Evolutionary conservation across 2,113 vertebrate species (phyloP).

Genomic region (Trematocara zebra): DNA sequence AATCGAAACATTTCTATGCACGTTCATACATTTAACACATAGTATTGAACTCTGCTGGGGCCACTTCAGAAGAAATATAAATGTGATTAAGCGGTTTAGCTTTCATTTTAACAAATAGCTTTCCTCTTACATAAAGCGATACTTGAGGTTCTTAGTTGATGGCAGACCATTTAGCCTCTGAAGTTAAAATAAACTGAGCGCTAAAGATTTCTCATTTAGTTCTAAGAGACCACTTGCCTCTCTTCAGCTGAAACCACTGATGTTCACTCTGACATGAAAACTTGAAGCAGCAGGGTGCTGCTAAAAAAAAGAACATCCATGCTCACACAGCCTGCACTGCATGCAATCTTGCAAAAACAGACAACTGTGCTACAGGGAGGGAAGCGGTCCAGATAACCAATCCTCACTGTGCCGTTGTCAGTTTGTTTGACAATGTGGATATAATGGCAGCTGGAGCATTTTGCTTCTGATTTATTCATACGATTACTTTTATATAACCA

Average conservation of each 20-base stretch:
- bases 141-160: background rate
- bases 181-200: background rate
- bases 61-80: background rate
- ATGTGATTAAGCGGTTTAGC: background rate
- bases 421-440: constrained; percentile 32
- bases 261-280: background rate
- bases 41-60: background rate
- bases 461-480: constrained; percentile 34
- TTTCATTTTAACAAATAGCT: background rate
- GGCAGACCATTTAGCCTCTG: background rate
- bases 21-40: background rate
- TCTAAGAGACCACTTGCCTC: background rate
- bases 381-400: constrained; percentile 10
- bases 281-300: background rate
- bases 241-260: background rate
- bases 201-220: background rate
- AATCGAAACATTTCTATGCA: background rate
- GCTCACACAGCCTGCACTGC: background rate
- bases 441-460: constrained; percentile 12
- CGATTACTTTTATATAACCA: constrained; percentile 42
- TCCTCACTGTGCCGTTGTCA: background rate
- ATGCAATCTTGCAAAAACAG: constrained; percentile 15
- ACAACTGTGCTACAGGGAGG: constrained; percentile 1
- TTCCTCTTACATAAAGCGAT: background rate
- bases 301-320: background rate